These are phyloP conservation scores for Lepidothrix coronata DNA, from an alignment of 2,113 vertebrate genomes.

Conservation along the genomic window DNA sequence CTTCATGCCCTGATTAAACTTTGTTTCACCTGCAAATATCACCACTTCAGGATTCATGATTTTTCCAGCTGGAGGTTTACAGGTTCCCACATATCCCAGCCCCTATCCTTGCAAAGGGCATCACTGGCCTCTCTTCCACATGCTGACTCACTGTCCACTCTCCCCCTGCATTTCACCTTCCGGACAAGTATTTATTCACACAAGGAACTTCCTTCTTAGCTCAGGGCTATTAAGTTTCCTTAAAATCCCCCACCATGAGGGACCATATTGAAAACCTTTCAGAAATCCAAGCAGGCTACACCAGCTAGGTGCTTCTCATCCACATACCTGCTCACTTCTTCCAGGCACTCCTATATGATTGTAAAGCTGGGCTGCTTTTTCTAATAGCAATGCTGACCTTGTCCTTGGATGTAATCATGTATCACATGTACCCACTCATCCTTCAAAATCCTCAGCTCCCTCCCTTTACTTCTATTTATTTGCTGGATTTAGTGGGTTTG, in stretches of 20 bases:
- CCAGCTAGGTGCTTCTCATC: neutral
- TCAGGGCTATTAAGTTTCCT: neutral
- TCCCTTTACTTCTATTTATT: neutral
- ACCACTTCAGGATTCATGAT: rapidly evolving
- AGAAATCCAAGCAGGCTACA: neutral
- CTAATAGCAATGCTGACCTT: neutral
- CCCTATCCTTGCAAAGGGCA: neutral
- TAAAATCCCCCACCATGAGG: neutral
- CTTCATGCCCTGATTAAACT: neutral
- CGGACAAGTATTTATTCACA: neutral
- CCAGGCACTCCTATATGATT: neutral
- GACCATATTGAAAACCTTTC: neutral
- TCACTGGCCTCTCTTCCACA: neutral
- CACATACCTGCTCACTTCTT: neutral
- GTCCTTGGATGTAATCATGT: rapidly evolving
- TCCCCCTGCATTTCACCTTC: neutral
- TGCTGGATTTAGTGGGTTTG: neutral
- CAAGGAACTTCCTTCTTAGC: neutral
- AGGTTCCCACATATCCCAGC: neutral
- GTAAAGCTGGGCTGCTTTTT: neutral
- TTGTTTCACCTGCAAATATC: neutral
- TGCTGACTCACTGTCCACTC: rapidly evolving
- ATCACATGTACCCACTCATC: neutral
- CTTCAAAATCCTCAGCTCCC: neutral
- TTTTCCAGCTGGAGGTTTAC: neutral